These are phyloP conservation scores for Catostomus latipinnis DNA, from an alignment of 2,797 vertebrate species.

Conservation along the genomic window DNA sequence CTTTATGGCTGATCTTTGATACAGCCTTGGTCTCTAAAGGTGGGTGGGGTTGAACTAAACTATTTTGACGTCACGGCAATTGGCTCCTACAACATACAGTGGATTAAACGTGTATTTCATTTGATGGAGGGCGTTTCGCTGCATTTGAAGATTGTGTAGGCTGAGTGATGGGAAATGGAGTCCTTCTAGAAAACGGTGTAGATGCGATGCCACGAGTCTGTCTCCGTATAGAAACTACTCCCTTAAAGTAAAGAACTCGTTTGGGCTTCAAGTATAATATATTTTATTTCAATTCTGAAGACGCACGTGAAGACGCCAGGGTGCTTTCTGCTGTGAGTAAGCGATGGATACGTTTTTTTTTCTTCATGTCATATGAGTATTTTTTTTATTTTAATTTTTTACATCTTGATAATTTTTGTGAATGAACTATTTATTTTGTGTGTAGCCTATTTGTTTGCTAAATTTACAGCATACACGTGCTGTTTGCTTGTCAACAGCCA, in stretches of 20 bases:
- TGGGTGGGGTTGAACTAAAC: slow-evolving; percentile 64
- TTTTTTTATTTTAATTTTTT: not conserved
- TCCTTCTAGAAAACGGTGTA: slow-evolving; percentile 1
- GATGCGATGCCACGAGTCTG: not conserved
- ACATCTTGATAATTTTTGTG: not conserved
- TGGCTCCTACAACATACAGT: slow-evolving; percentile 65
- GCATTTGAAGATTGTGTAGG: slow-evolving; percentile 1
- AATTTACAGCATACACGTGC: not conserved
- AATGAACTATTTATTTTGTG: no score
- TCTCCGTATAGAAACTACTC: slow-evolving; percentile 10
- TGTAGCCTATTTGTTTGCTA: not conserved
- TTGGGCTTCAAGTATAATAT: not conserved
- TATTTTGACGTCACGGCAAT: slow-evolving; percentile 48
- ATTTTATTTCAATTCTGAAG: slow-evolving; percentile 11
- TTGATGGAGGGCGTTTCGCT: not conserved
- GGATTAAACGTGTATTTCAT: slow-evolving; percentile 58
- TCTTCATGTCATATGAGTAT: no score
- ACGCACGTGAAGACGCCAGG: slow-evolving; percentile 18
- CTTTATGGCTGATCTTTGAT: no score
- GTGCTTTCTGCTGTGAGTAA: slow-evolving; percentile 38
- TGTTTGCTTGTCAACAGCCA: not conserved
- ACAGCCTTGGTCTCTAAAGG: not conserved
- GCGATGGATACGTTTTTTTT: not conserved
- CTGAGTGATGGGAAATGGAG: slow-evolving; percentile 25
- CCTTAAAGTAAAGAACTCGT: not conserved